phyloP scores from a whole-genome alignment of 2,797 vertebrate species.

The Anguilla anguilla region DNA sequence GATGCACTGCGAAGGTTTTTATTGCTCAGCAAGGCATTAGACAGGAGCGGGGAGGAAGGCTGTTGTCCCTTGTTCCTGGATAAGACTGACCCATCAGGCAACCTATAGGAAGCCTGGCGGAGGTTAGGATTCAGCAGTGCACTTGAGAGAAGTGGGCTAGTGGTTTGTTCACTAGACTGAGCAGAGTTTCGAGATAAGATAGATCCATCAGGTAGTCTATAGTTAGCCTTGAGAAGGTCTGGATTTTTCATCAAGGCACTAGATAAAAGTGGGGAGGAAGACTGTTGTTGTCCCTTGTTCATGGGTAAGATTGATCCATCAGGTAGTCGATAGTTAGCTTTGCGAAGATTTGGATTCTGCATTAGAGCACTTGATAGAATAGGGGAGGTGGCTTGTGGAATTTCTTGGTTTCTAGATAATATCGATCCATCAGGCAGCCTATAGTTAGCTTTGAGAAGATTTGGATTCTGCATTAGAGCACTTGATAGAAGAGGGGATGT shows the following conservation, averaged over 20 bases:
- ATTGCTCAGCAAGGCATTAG: conserved; percentile 59
- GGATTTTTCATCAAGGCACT: conserved; percentile 30
- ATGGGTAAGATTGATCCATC: conserved; percentile 38
- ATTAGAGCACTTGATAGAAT: conserved; percentile 23
- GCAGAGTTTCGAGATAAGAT: conserved; percentile 51
- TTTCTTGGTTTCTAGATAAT: background rate
- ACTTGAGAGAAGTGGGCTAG: conserved; percentile 63
- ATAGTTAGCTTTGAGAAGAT: conserved; percentile 38
- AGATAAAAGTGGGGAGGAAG: conserved; percentile 29
- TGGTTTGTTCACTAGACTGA: conserved; percentile 31
- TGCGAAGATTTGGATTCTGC: conserved; percentile 24
- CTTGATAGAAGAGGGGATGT: conserved; percentile 25
- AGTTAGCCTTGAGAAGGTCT: conserved; percentile 51
- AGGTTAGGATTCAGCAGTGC: conserved; percentile 73
- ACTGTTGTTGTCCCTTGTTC: conserved; percentile 35
- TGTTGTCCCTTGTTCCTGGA: conserved; percentile 44
- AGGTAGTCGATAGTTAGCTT: conserved; percentile 29
- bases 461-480: conserved; percentile 33
- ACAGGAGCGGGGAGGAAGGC: conserved; percentile 56
- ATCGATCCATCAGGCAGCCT: conserved; percentile 22
- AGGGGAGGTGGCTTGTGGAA: conserved; percentile 1
- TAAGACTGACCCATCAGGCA: conserved; percentile 76
- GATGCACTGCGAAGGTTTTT: conserved; percentile 54
- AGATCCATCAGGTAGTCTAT: conserved; percentile 71
- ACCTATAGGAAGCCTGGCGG: conserved; percentile 67